These are phyloP conservation scores for Carcharodon carcharias DNA, from an alignment of 2,797 vertebrate genomes.

Conservation along the genomic window DNA sequence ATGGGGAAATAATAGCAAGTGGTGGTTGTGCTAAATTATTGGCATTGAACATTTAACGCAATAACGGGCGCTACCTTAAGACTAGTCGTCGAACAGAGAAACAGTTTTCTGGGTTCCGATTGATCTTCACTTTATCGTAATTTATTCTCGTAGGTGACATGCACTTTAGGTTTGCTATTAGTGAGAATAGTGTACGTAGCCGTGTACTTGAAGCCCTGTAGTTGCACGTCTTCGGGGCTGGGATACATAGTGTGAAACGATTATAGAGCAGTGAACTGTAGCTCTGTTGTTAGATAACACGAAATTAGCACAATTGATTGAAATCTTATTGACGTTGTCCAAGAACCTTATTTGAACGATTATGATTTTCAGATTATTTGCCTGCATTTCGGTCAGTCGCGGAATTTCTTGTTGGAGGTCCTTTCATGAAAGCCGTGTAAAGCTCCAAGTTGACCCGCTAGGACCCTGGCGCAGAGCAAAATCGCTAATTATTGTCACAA, in stretches of 20 bases:
- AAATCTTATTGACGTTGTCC: not conserved
- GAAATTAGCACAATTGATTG: not conserved
- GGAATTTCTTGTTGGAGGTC: conserved; percentile 19
- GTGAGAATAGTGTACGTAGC: not conserved
- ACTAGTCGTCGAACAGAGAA: not conserved
- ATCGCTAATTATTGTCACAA: conserved; percentile 97
- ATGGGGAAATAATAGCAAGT: not conserved
- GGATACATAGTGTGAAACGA: not conserved
- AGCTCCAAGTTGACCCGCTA: conserved; percentile 65
- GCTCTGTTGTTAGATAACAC: not conserved
- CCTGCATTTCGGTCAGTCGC: not conserved
- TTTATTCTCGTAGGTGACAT: not conserved
- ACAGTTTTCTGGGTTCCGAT: not conserved
- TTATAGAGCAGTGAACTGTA: not conserved
- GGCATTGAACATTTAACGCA: not conserved
- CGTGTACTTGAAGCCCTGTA: not conserved
- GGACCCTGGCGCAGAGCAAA: conserved; percentile 57
- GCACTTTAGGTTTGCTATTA: not conserved
- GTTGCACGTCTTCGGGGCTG: not conserved
- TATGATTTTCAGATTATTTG: conserved; percentile 14
- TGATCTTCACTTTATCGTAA: not conserved
- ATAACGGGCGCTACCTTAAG: not conserved
- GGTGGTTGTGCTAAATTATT: not conserved
- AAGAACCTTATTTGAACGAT: not conserved
- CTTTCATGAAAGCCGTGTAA: conserved; percentile 44